Base-by-base conservation (phyloP, 2,888 invertebrate species). In the Deroplatys truncata region DNA sequence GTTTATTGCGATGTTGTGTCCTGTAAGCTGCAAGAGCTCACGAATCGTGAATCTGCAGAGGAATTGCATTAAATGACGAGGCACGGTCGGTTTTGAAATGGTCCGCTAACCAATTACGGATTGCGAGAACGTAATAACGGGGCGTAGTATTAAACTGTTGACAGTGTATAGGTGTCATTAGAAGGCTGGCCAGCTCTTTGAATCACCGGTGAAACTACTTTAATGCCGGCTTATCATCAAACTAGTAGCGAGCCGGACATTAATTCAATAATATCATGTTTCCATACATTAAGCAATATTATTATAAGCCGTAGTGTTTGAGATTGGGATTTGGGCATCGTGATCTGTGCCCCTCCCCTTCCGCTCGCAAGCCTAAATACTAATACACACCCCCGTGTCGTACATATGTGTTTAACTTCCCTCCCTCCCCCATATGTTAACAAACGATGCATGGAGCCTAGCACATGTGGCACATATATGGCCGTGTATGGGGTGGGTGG, bases 211-310 rank as follows among this genome's bases (percentile, higher is more conserved):
- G 56, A 86, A 86, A 87, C 87, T 87, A 87, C 43, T 87, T 87
- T 87, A 87, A 87, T 86, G n/a, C 86, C 28, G 28, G 86, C 86
- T 86, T 86, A 86, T 86, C 86, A 86, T 86, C 29, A 72, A 56
- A 86, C 86, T 56, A 28, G 29, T 35, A 10, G n/a, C 43, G 49
- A 16, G 13, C 35, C 29, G 56, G 16, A 72, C 35, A 87, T 87
- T 83, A 87, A 87, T 87, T 43, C 87, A 87, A 87, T 87, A 87
- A 87, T 87, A 87, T 87, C 31, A 82, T 86, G 86, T 85, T 85
- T 85, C 85, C 85, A 85, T 49, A 85, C 49, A 85, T 86, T 72
- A 72, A 86, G 86, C 31, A 87, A 83, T 83, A 87, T 72, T 87
- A 87, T 83, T 83, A 83, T 87, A 87, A 87, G 87, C 87, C 87